Base-by-base conservation (phyloP, 1,140 invertebrate species). In the Drosophila orosa region DNA sequence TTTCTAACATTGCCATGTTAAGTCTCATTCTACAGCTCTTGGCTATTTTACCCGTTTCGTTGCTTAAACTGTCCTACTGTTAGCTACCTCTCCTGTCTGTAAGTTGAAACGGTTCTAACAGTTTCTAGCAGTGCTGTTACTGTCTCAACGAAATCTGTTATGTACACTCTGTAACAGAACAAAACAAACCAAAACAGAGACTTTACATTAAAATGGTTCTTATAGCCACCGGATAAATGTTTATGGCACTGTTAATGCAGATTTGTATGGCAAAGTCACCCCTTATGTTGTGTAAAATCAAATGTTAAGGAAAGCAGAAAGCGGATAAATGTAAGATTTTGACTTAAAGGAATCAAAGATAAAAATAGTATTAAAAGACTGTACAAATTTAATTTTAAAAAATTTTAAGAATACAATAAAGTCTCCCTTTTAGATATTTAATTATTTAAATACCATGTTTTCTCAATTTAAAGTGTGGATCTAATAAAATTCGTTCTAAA, bases 41-140 rank as follows among this genome's bases (percentile, higher is more conserved):
- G 5, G 27, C n/a, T 25, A 3, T 31, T 24, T 83, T 83, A 83
- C 72, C 80, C 71, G 80, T 27, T 79, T 84, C 61, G 13, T 6
- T 4, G 7, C 1, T 13, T 9, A 44, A 77, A 74, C 58, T 80
- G 77, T 80, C 7, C 54, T 80, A 82, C 68, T 74, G 62, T 39
- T 57, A 35, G 24, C 13, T 33, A 24, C 22, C 37, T 57, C 75
- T 48, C 69, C 13, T 17, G 25, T 8, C 12, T 68, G 65, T 42
- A 58, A 40, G 31, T 12, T 0, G 2, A 19, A 17, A 10, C 13
- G 6, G n/a, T 13, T 7, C 4, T n/a, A 13, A 17, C 31, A 47
- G 10, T 56, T 37, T 39, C 6, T 42, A 42, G 8, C 42, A 57
- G 17, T 17, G 1, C 42, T 55, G 27, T 31, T 57, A 17, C 2